A percentile compares a stretch with the other conserved stretches of the same genome.
These are phyloP conservation scores for Hyalella azteca DNA, from an alignment of 2,888 invertebrate genomes.

Conservation along the genomic window DNA sequence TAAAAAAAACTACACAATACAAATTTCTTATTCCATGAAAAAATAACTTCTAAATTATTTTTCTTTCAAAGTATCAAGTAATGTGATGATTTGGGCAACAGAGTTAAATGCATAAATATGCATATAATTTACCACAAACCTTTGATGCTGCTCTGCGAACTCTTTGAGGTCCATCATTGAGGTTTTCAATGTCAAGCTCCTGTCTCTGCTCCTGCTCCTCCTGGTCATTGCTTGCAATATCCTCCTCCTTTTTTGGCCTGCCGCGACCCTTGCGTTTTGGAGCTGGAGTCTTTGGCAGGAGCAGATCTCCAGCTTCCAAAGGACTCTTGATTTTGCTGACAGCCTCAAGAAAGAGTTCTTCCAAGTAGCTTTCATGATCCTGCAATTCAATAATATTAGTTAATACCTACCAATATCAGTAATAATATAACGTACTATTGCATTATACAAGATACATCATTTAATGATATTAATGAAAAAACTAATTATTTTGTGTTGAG, in stretches of 20 bases:
- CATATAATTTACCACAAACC: not conserved
- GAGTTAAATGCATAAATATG: not conserved
- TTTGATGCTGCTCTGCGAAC: not conserved
- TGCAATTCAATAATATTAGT: not conserved
- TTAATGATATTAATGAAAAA: too few relatives aligned
- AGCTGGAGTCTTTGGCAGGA: conserved; percentile 1
- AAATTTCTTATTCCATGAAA: not conserved
- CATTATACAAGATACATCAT: too few relatives aligned
- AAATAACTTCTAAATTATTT: not conserved
- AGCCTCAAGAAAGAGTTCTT: not conserved
- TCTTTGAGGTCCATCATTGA: not conserved
- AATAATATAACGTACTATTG: too few relatives aligned
- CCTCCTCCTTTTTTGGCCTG: not conserved
- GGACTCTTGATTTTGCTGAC: not conserved
- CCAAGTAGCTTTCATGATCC: conserved; percentile 3
- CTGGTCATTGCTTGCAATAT: not conserved
- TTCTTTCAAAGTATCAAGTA: too few relatives aligned
- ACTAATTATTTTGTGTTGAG: too few relatives aligned
- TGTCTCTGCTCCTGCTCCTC: too few relatives aligned
- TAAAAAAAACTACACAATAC: not conserved
- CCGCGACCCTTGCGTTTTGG: not conserved
- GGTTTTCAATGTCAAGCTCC: not conserved
- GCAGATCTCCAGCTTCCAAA: not conserved
- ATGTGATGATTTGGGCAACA: not conserved
- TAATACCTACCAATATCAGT: too few relatives aligned